A percentile compares a stretch with the other conserved stretches of the same genome.
Conservation (phyloP, 2,797 vertebrate genomes). For the Semaprochilodus insignis region DNA sequence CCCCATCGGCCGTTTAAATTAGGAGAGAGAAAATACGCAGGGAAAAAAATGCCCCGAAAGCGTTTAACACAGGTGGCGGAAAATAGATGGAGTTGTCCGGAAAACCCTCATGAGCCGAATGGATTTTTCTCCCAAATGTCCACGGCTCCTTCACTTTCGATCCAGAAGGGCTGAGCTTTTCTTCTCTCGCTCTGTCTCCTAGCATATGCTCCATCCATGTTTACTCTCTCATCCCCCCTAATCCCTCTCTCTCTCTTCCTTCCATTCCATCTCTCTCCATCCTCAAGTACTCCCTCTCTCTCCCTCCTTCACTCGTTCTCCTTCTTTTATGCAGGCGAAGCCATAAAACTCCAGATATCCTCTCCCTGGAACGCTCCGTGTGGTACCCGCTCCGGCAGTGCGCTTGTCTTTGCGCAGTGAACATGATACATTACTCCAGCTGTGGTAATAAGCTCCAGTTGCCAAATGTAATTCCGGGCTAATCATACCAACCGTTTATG, state of each 20-base stretch:
- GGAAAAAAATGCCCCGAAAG: background rate
- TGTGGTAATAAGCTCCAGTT: conserved; percentile 60
- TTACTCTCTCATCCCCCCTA: background rate
- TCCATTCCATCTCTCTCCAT: background rate
- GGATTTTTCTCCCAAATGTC: conserved; percentile 7
- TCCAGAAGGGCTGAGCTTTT: background rate
- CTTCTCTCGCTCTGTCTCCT: background rate
- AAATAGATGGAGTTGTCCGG: conserved; percentile 50
- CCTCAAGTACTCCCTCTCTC: background rate
- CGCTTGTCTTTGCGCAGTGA: conserved; percentile 44
- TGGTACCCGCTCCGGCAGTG: background rate
- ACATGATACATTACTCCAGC: conserved; percentile 58
- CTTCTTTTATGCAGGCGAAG: background rate
- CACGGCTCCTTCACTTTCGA: background rate
- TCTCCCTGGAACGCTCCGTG: background rate
- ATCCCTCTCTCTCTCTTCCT: background rate
- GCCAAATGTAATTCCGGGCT: conserved; percentile 62
- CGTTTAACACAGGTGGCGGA: conserved; percentile 62
- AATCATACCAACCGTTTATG: conserved; percentile 12
- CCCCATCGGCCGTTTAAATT: conserved; percentile 68
- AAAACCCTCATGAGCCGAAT: conserved; percentile 52
- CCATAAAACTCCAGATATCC: background rate
- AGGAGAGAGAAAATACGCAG: conserved; percentile 22
- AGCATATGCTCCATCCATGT: conserved; percentile 14
- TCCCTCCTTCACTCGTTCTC: background rate